These are phyloP conservation scores for Cosmia pyralina DNA, from an alignment of 2,888 invertebrate genomes.

Conservation along the genomic window DNA sequence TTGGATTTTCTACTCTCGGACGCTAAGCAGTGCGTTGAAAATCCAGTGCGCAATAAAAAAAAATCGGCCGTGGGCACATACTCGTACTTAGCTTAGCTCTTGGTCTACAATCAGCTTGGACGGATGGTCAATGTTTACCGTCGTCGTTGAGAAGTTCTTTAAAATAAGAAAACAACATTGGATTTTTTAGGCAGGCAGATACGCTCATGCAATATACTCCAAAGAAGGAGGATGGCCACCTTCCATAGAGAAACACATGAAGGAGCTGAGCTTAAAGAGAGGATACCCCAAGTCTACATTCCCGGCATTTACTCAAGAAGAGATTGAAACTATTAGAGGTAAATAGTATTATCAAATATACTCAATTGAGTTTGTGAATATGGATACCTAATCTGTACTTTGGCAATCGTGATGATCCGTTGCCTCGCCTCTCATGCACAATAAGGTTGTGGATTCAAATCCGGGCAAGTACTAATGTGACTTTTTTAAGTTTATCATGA, in stretches of 20 bases:
- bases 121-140: neutral
- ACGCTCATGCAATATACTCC: constrained; percentile 83
- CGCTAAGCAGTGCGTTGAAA: no score
- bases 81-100: neutral
- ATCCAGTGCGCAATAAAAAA: no score
- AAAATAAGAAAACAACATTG: no score
- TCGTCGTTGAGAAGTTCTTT: no score
- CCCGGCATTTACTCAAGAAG: constrained; percentile 82
- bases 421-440: neutral
- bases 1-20: no score
- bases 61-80: neutral
- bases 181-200: constrained; percentile 72
- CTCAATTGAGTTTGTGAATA: neutral
- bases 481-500: no score
- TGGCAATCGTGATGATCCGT: neutral
- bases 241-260: constrained; percentile 79
- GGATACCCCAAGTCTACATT: constrained; percentile 83
- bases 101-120: neutral
- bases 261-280: constrained; percentile 79
- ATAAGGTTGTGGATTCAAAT: neutral
- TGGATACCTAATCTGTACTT: neutral
- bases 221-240: constrained; percentile 88
- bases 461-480: neutral
- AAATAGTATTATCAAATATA: neutral
- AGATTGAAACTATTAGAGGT: constrained; percentile 80